A percentile compares a stretch with the other conserved stretches of the same genome.
Evolutionary conservation across 2,888 invertebrate species (phyloP).

Genomic region (Pseudococcus viburni): DNA sequence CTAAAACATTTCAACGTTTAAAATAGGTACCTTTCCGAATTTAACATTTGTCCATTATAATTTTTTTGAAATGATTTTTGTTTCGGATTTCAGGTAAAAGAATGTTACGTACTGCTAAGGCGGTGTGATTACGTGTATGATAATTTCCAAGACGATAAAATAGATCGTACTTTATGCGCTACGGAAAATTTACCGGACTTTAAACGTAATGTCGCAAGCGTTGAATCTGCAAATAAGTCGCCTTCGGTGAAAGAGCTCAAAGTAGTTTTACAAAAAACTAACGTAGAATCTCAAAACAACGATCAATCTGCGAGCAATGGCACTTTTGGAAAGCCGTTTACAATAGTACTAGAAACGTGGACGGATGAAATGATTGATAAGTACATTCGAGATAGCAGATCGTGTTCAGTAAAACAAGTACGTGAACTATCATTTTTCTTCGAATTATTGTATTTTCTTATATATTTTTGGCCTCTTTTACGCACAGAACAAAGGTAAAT

Average conservation of each 20-base stretch:
- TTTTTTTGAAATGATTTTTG: not conserved
- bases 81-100: not conserved
- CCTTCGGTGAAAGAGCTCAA: not conserved
- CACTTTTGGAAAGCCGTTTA: not conserved
- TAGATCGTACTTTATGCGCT: not conserved
- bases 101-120: not conserved
- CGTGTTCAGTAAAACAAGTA: not conserved
- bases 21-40: no score
- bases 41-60: no score
- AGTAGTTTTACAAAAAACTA: not conserved
- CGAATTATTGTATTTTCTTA: no score
- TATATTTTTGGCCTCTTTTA: not conserved
- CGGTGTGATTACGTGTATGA: constrained; percentile 1
- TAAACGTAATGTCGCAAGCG: not conserved
- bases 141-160: not conserved
- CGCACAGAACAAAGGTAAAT: not conserved
- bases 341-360: not conserved
- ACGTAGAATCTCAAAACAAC: not conserved
- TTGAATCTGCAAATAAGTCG: not conserved
- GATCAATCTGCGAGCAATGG: not conserved
- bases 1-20: no score
- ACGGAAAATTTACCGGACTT: not conserved
- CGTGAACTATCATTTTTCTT: no score
- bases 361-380: constrained; percentile 39
- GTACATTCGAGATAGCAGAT: not conserved